Conservation (phyloP, 1,140 invertebrate genomes). For the Drosophila pandora region DNA sequence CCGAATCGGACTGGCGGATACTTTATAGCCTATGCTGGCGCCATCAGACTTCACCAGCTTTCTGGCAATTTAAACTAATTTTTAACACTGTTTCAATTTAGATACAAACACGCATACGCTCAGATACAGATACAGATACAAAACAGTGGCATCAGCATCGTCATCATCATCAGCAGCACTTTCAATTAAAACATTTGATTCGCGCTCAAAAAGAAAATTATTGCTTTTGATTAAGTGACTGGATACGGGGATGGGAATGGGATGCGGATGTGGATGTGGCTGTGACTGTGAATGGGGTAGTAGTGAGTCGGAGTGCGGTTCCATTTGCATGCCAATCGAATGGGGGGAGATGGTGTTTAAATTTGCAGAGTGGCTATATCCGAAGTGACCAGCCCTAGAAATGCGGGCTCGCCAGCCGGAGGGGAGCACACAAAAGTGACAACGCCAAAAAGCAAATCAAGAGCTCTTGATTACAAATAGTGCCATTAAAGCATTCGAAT, state of each 20-base stretch:
- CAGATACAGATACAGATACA: slow-evolving; percentile 18
- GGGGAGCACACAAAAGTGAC: slow-evolving; percentile 9
- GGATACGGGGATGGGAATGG: background rate
- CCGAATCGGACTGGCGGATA: slow-evolving; percentile 1
- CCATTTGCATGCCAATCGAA: slow-evolving; percentile 49
- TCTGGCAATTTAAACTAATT: slow-evolving; percentile 69
- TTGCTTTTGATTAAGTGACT: slow-evolving; percentile 72
- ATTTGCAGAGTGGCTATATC: slow-evolving; percentile 5
- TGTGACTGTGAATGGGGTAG: slow-evolving; percentile 26
- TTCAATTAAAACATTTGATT: slow-evolving; percentile 79
- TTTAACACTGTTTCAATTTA: slow-evolving; percentile 73
- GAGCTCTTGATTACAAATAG: background rate
- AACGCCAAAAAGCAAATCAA: background rate
- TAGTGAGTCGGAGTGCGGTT: slow-evolving; percentile 18
- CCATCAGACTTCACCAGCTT: slow-evolving; percentile 46
- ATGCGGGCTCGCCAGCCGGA: slow-evolving; percentile 12
- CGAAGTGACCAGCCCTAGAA: slow-evolving; percentile 29
- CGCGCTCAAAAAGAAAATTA: slow-evolving; percentile 53
- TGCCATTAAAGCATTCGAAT: background rate
- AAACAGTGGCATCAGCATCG: slow-evolving; percentile 51
- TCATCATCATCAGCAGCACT: slow-evolving; percentile 66
- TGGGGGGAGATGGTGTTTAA: slow-evolving; percentile 22
- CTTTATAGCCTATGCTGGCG: slow-evolving; percentile 58
- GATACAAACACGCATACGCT: slow-evolving; percentile 34
- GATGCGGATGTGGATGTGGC: background rate